These are phyloP conservation scores for Gobiocypris rarus DNA, from an alignment of 2,113 vertebrate genomes.

Conservation along the genomic window DNA sequence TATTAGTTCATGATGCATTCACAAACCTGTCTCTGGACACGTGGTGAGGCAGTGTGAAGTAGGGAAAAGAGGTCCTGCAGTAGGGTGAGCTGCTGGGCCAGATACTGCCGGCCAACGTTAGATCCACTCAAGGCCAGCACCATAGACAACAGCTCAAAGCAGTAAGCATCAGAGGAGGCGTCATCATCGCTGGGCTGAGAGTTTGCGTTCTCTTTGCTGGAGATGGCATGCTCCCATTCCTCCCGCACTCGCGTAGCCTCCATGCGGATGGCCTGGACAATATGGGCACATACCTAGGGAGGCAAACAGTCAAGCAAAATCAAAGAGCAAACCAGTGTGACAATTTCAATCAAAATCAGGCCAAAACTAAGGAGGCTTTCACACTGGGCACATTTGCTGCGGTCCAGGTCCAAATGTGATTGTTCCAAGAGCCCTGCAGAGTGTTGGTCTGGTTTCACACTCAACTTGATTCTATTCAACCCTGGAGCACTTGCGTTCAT, in stretches of 20 bases:
- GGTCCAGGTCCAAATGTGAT: too few species aligned
- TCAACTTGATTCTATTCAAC: too few species aligned
- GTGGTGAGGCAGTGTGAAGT: conserved; percentile 94
- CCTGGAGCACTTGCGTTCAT: too few species aligned
- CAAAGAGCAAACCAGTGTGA: too few species aligned
- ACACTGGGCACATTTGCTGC: too few species aligned
- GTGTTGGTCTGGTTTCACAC: too few species aligned
- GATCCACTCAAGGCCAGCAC: conserved; percentile 95
- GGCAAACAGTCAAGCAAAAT: not conserved
- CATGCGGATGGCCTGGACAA: conserved; percentile 98
- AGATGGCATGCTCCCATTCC: conserved; percentile 98
- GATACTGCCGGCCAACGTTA: conserved; percentile 94
- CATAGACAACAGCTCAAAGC: conserved; percentile 98
- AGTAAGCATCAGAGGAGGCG: conserved; percentile 94
- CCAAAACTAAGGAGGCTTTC: too few species aligned
- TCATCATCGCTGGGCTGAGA: conserved; percentile 96
- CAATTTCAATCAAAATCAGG: too few species aligned
- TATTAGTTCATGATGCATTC: not conserved
- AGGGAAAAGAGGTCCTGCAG: conserved; percentile 97
- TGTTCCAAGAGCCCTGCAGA: too few species aligned
- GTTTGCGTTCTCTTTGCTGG: conserved; percentile 98
- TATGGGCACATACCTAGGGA: conserved; percentile 93
- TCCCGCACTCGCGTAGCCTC: conserved; percentile 96
- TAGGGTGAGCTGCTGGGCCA: conserved; percentile 95
- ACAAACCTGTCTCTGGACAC: conserved; percentile 96